These are phyloP conservation scores for Bolinopsis microptera DNA, from an alignment of 37 sponge, comb jelly and placozoan genomes.

Conservation along the genomic window DNA sequence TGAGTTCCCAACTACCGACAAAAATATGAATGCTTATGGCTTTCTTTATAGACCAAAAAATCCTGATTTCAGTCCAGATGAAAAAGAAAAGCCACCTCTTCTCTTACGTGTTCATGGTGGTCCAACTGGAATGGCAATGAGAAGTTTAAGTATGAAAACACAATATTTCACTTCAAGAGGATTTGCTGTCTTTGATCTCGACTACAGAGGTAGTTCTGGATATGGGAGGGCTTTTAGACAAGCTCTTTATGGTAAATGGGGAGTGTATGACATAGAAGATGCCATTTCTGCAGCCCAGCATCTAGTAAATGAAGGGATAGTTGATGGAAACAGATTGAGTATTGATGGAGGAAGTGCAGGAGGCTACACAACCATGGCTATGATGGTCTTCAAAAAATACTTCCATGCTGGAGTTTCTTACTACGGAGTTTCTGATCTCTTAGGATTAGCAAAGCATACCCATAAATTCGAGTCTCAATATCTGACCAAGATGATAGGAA, in stretches of 20 bases:
- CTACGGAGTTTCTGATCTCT: conserved; percentile 10
- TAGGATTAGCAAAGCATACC: background rate
- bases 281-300: background rate
- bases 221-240: conserved; percentile 2
- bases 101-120: conserved; percentile 34
- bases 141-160: conserved; percentile 12
- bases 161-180: conserved; percentile 50
- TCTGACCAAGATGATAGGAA: background rate
- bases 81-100: conserved; percentile 10
- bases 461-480: conserved; percentile 49
- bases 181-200: conserved; percentile 26
- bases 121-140: conserved; percentile 16
- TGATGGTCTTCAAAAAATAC: conserved; percentile 44
- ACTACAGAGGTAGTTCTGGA: conserved; percentile 35
- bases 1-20: background rate
- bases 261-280: conserved; percentile 61
- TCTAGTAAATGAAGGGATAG: background rate
- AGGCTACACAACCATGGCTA: conserved; percentile 58
- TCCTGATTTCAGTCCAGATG: background rate
- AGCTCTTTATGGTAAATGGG: conserved; percentile 61
- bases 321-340: conserved; percentile 15
- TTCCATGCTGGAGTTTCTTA: conserved; percentile 55
- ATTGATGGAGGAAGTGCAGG: conserved; percentile 64
- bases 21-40: background rate
- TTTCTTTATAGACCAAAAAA: conserved; percentile 4